These are phyloP conservation scores for Lutjanus campechanus DNA, from an alignment of 2,797 vertebrate genomes.

Conservation along the genomic window DNA sequence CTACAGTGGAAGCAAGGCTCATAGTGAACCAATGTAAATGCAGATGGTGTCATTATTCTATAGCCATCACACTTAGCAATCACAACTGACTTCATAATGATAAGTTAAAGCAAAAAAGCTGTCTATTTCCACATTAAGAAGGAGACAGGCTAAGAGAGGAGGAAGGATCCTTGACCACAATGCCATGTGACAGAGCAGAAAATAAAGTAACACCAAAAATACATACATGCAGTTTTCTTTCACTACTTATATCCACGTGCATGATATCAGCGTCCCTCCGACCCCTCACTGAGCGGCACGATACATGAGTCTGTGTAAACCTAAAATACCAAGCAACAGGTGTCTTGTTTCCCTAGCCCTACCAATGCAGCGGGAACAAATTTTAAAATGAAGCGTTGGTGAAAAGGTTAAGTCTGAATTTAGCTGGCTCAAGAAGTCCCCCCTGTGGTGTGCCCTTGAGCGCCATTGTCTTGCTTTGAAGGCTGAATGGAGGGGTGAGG, in stretches of 20 bases:
- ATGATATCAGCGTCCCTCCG: constrained; percentile 22
- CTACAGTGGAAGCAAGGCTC: too few relatives aligned
- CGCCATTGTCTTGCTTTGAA: constrained; percentile 65
- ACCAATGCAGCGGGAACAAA: constrained; percentile 55
- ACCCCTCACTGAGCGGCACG: neutral
- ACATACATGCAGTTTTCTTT: constrained; percentile 46
- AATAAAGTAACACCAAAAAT: constrained; percentile 68
- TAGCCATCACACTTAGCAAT: too few relatives aligned
- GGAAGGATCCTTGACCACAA: neutral
- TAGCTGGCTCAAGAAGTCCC: constrained; percentile 66
- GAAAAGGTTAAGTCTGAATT: constrained; percentile 81
- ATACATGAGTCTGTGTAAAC: constrained; percentile 59
- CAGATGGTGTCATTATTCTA: too few relatives aligned
- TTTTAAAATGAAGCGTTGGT: constrained; percentile 64
- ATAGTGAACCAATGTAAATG: too few relatives aligned
- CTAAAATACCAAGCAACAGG: constrained; percentile 72
- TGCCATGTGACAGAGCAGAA: constrained; percentile 15
- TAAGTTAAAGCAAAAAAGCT: neutral
- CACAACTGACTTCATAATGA: too few relatives aligned
- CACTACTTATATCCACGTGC: constrained; percentile 11
- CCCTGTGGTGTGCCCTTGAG: constrained; percentile 60
- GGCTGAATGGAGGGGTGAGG: constrained; percentile 28
- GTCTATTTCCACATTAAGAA: constrained; percentile 11
- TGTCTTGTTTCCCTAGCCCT: constrained; percentile 65
- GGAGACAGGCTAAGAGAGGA: too few relatives aligned